Evolutionary conservation across 2,797 vertebrate genomes (phyloP).

Genomic region (Vultur gryphus): DNA sequence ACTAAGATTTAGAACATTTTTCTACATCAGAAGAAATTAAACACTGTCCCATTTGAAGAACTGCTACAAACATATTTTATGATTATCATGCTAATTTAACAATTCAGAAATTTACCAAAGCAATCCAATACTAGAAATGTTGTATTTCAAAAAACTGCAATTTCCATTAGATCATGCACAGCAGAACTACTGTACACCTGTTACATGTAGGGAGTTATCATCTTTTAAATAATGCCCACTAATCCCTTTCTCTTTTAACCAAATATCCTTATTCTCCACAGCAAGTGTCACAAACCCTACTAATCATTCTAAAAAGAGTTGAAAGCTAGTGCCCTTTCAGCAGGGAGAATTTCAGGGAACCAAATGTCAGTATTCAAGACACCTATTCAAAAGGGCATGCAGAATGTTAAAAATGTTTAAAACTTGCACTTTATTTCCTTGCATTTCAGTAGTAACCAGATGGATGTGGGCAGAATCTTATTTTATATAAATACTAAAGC

Average conservation of each 20-base stretch:
- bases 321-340: not conserved
- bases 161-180: not conserved
- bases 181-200: not conserved
- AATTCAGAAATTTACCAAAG: not conserved
- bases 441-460: not conserved
- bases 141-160: not conserved
- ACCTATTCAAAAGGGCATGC: not conserved
- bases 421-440: not conserved
- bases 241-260: not conserved
- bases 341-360: not conserved
- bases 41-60: not conserved
- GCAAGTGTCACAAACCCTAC: not conserved
- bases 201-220: not conserved
- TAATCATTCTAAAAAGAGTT: not conserved
- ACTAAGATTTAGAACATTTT: not conserved
- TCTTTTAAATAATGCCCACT: not conserved
- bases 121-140: not conserved
- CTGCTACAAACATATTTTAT: not conserved
- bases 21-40: not conserved
- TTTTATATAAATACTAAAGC: not conserved
- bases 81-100: not conserved
- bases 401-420: not conserved
- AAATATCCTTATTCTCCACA: not conserved
- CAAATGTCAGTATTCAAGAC: not conserved
- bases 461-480: not conserved